These are phyloP conservation scores for Drosophila rufa DNA, from an alignment of 1,140 invertebrate genomes.

Conservation along the genomic window DNA sequence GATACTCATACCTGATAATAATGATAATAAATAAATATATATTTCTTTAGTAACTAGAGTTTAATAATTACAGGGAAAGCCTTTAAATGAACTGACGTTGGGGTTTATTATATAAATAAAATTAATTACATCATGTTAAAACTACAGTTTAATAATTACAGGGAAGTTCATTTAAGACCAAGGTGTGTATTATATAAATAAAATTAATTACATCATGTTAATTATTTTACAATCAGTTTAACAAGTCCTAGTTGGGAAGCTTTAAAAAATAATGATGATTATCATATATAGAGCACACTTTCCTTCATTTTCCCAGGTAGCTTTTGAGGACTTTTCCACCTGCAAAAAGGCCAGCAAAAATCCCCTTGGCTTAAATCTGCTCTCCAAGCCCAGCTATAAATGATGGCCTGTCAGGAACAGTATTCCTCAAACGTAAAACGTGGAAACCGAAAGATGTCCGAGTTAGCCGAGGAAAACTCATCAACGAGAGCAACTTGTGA, in stretches of 20 bases:
- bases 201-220: too few species aligned
- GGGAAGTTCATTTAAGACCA: too few species aligned
- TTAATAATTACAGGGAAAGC: too few species aligned
- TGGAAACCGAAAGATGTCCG: constrained; percentile 17
- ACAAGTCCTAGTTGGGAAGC: accelerated
- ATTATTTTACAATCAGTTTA: background rate
- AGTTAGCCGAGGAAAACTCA: constrained; percentile 37
- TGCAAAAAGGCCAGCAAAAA: background rate
- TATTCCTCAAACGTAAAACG: constrained; percentile 20
- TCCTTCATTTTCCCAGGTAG: background rate
- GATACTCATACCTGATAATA: too few species aligned
- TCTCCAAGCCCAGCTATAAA: constrained; percentile 16
- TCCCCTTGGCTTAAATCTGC: constrained; percentile 1
- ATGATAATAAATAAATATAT: too few species aligned
- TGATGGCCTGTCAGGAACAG: constrained; percentile 39
- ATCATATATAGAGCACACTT: background rate
- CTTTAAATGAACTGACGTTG: too few species aligned
- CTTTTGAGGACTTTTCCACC: constrained; percentile 5
- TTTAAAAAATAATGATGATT: background rate
- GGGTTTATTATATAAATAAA: too few species aligned
- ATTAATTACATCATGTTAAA: too few species aligned
- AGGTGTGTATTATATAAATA: too few species aligned
- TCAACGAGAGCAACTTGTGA: constrained; percentile 59
- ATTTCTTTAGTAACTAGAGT: too few species aligned
- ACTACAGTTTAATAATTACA: too few species aligned